Conservation (phyloP, 1,140 invertebrate genomes). For the Dinoponera quadriceps region DNA sequence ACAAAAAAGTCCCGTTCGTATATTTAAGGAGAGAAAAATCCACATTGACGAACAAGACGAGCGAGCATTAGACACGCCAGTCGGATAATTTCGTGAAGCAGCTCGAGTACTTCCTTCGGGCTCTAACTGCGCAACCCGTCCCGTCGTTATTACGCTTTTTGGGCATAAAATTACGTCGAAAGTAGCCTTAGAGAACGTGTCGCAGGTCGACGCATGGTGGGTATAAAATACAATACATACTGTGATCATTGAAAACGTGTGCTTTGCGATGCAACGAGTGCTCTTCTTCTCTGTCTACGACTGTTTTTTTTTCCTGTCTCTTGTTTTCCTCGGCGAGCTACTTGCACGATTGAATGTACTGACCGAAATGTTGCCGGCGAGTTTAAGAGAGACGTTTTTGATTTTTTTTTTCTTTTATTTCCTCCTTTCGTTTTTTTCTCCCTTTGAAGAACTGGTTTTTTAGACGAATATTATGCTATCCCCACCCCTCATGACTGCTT, state of each 20-base stretch:
- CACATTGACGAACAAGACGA: constrained; percentile 6
- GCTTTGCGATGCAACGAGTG: constrained; percentile 63
- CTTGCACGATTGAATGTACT: constrained; percentile 58
- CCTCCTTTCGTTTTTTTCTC: constrained; percentile 7
- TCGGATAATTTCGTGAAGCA: not conserved
- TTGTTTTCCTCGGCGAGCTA: constrained; percentile 34
- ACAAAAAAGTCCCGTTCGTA: not conserved
- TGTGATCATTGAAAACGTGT: constrained; percentile 52
- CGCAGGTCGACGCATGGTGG: constrained; percentile 66
- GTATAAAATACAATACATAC: constrained; percentile 61
- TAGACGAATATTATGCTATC: constrained; percentile 18
- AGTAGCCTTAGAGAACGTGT: constrained; percentile 29
- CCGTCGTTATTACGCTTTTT: not conserved
- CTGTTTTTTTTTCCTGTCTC: constrained; percentile 2
- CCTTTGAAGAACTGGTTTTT: constrained; percentile 26
- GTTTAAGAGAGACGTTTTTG: constrained; percentile 9
- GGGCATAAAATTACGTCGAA: constrained; percentile 2
- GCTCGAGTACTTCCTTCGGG: not conserved
- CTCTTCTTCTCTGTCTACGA: constrained; percentile 48
- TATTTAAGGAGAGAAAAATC: not conserved
- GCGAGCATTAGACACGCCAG: not conserved
- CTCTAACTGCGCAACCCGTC: not conserved
- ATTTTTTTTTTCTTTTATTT: constrained; percentile 25
- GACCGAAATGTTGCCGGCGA: constrained; percentile 21
- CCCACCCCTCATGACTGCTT: constrained; percentile 14